A percentile compares a stretch with the other conserved stretches of the same genome.
These are phyloP conservation scores for Miltochrista miniata DNA, from an alignment of 2,888 invertebrate genomes.

Conservation along the genomic window DNA sequence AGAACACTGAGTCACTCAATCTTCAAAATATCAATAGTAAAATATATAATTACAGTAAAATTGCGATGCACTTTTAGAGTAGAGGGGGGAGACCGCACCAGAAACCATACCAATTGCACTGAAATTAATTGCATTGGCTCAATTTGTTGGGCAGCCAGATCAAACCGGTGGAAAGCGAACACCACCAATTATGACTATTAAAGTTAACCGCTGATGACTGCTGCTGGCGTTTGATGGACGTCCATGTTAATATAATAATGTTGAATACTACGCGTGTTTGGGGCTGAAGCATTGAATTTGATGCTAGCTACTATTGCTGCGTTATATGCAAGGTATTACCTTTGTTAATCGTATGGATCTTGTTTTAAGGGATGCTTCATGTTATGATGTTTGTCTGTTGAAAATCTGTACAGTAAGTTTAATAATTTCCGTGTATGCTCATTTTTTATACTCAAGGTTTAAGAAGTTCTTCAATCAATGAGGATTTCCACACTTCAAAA, in stretches of 20 bases:
- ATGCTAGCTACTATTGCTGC: not conserved
- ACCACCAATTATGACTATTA: constrained; percentile 55
- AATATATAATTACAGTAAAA: constrained; percentile 1
- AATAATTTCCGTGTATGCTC: too few species aligned
- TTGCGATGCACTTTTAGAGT: constrained; percentile 16
- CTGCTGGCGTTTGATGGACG: constrained; percentile 32
- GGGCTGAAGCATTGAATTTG: too few species aligned
- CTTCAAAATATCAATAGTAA: too few species aligned
- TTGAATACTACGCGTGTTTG: too few species aligned
- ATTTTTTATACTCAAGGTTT: too few species aligned
- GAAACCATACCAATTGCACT: constrained; percentile 30
- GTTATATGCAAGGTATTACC: not conserved
- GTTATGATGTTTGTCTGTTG: too few species aligned
- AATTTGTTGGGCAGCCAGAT: constrained; percentile 40
- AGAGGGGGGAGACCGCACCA: constrained; percentile 8
- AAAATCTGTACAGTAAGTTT: too few species aligned
- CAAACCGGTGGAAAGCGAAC: constrained; percentile 44
- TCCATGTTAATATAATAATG: constrained; percentile 29
- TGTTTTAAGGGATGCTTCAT: too few species aligned
- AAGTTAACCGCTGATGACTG: constrained; percentile 42
- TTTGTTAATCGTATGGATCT: too few species aligned
- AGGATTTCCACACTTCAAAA: too few species aligned
- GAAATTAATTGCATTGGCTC: constrained; percentile 51
- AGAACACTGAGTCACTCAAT: too few species aligned
- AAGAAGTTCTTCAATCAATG: too few species aligned